phyloP scores from a whole-genome alignment of 2,113 vertebrate species.

The Lethenteron camtschaticum region DNA sequence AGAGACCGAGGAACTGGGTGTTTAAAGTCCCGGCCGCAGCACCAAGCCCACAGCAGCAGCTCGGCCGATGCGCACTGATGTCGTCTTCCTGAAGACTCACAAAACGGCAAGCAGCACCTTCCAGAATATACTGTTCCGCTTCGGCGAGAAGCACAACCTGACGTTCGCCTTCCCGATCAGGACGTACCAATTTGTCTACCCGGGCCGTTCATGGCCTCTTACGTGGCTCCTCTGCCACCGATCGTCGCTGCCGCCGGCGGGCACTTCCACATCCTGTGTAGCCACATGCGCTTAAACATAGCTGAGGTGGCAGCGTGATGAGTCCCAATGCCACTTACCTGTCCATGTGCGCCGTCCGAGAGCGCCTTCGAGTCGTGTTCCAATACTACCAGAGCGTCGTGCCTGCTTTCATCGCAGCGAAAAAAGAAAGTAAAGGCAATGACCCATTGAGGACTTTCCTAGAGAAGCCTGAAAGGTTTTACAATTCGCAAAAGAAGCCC shows the following conservation, averaged over 20 bases:
- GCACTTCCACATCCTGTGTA: constrained; percentile 55
- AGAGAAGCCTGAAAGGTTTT: constrained; percentile 32
- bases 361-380: constrained; percentile 54
- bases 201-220: constrained; percentile 29
- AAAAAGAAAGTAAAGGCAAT: too few relatives aligned
- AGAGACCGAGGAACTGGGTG: constrained; percentile 8
- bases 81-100: constrained; percentile 76
- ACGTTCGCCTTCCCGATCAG: constrained; percentile 41
- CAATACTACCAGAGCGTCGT: constrained; percentile 54
- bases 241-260: constrained; percentile 12
- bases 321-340: constrained; percentile 61
- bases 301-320: constrained; percentile 52
- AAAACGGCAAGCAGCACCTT: constrained; percentile 74
- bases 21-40: too few relatives aligned
- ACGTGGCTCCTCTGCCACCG: background rate
- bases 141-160: constrained; percentile 36
- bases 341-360: constrained; percentile 52
- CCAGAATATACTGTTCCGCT: constrained; percentile 61
- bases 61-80: constrained; percentile 21
- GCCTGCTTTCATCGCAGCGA: constrained; percentile 40
- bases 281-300: constrained; percentile 63
- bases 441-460: constrained; percentile 42
- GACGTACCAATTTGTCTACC: constrained; percentile 66
- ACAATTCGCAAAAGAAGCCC: constrained; percentile 28
- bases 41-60: too few relatives aligned